Base-by-base conservation (phyloP, 2,888 invertebrate species). In the Plebejus melissa region DNA sequence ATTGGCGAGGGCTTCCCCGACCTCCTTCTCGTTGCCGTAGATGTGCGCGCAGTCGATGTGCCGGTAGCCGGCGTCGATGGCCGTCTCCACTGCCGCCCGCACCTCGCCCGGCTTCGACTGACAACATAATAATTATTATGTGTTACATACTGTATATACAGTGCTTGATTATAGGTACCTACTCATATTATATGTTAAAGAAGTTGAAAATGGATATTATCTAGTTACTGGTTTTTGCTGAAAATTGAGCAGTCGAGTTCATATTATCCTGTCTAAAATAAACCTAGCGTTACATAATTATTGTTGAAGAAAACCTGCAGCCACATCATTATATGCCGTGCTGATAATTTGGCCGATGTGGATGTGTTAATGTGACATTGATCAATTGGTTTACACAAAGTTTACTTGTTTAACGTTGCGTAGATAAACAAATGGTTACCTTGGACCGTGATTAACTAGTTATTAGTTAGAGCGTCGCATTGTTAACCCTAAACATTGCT, bases 21-120 rank as follows among this genome's bases (percentile, higher is more conserved):
- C 95, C 87, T 96, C 96, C 77, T 93, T 88, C 85, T 96, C 96
- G 82, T 96, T 96, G 74, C 94, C 94, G 82, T 97, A 97, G 7
- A 95, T 89, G 79, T 90, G 88, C 32, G 95, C 94, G 87, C 96
- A 95, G 85, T 97, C 97, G 78, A 97, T 94, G 84, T 96, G 96
- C 1, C 96, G 94, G 84, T 97, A 97, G 0, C 97, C 97, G 38
- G 94, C 88, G 80, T 96, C 95, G 74, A 97, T 95, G 1, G 97
- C 97, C 80, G 95, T 94, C 84, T 96, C 96, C 0, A 96, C 95
- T 0, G 96, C 96, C 78, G 95, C 91, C 0, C 92, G 88, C 5
- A 96, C 95, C 81, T 96, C 94, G 0, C 96, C 96, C 0, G 95
- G 94, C 74, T 94, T 88, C 0, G 96, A 95, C 95, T 96, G 83